Conservation (phyloP, 2,113 vertebrate genomes). For the Pimephales promelas region DNA sequence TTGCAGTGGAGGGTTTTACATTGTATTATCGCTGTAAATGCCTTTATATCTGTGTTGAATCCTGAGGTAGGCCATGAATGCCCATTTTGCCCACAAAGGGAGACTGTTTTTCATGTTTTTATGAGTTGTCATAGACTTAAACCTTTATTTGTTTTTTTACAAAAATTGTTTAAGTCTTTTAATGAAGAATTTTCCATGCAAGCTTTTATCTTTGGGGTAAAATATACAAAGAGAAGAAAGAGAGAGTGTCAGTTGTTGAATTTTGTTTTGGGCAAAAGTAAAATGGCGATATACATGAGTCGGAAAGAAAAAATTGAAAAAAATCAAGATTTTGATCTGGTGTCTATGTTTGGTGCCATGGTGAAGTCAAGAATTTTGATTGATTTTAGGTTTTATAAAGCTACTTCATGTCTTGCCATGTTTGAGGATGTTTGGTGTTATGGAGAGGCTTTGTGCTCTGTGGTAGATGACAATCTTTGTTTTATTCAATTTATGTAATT, state of each 20-base stretch:
- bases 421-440: not conserved
- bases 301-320: not conserved
- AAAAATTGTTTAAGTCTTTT: not conserved
- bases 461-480: not conserved
- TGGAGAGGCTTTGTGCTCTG: not conserved
- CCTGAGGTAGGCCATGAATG: not conserved
- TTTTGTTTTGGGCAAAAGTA: not conserved
- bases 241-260: not conserved
- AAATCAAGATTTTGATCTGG: not conserved
- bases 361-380: not conserved
- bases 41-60: not conserved
- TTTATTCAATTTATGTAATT: no score
- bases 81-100: not conserved
- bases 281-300: not conserved
- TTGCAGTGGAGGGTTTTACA: not conserved
- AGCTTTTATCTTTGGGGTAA: not conserved
- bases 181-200: not conserved
- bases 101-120: not conserved
- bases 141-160: not conserved
- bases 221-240: not conserved
- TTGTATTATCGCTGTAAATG: not conserved
- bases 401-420: not conserved
- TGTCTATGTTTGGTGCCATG: not conserved
- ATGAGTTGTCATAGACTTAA: not conserved
- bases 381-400: not conserved